Evolutionary conservation across 30 jellyfish, hydroid and myxozoan genomes (phyloP).

Genomic region (Phacellophora camtschatica): DNA sequence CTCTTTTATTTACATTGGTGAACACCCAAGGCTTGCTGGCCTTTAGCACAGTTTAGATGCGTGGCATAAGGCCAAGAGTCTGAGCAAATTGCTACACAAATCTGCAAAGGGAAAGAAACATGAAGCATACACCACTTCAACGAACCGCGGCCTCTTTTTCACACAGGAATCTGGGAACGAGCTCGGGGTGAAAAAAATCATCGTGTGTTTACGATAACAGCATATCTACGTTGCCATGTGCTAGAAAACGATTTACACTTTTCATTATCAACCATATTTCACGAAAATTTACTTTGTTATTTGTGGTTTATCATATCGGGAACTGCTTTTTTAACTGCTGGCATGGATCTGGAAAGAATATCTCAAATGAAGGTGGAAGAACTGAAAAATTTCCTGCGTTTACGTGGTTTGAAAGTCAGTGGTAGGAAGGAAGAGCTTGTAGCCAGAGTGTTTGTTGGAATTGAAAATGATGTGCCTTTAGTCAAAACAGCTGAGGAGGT

Average conservation of each 20-base stretch:
- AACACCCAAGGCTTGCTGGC: neutral
- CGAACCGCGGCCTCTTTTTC: no score
- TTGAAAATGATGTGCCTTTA: neutral
- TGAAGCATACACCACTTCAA: neutral
- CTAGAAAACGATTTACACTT: no score
- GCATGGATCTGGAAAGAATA: neutral
- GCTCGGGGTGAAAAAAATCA: no score
- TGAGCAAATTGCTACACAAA: neutral
- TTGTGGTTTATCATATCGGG: no score
- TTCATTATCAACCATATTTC: no score
- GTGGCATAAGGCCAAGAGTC: neutral
- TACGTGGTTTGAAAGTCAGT: neutral
- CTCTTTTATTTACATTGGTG: neutral
- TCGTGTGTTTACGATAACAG: no score
- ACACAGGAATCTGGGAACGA: no score
- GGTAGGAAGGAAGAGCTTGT: neutral
- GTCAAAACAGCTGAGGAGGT: no score
- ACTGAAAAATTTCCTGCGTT: neutral
- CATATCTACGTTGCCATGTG: no score
- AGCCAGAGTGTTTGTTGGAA: neutral
- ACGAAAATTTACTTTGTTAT: no score
- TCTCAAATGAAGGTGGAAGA: neutral
- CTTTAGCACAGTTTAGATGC: neutral
- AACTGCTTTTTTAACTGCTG: neutral
- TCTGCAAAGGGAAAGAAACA: neutral